Base-by-base conservation (phyloP, 1,140 invertebrate species). In the Panagrolaimus sp. region DNA sequence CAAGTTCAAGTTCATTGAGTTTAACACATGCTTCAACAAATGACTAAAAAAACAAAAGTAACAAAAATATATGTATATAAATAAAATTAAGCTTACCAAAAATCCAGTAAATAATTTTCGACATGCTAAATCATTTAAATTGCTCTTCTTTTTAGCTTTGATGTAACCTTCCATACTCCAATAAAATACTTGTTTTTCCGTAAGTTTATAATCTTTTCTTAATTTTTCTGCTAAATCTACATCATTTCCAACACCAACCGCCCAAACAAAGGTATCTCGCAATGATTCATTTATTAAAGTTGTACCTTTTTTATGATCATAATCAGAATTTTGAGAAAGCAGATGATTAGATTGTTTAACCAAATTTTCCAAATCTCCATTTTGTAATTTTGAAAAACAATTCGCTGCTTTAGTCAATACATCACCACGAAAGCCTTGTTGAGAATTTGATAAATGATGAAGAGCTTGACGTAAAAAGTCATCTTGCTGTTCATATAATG, bases 401-500 rank as follows among this genome's bases (percentile, higher is more conserved):
- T 57, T 27, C 20, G 20, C 11, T 11, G 20, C 51, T 20, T 57
- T 57, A 9, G 11, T 27, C 11, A 57, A 27, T 4, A 57, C 9
- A 4, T 38, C 31, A 38, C 31, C 31, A 4, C 31, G 31, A 7
- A 38, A 38, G 2, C 31, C 31, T 7, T 38, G 31, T 7, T 38
- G 31, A 9, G 51, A 20, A 20, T 57, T 57, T 23, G 57, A 42
- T 31, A 73, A 45, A 25, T 73, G 48, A 25, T 48, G 66, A 20
- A 72, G 43, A 9, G 70, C 70, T 66, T 72, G 71, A 9, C 71
- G 71, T 14, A 61, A 46, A 67, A 73, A 72, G 57, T 72, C 71
- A 46, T 72, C 71, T 11, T 46, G 66, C 53, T 72, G 71, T 53
- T 67, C 65, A 38, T 72, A 72, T 38, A 72, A 31, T n/a, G 70